A percentile compares a stretch with the other conserved stretches of the same genome.
These are phyloP conservation scores for Tricholaema leucomelas DNA, from an alignment of 2,113 vertebrate species.

Conservation along the genomic window DNA sequence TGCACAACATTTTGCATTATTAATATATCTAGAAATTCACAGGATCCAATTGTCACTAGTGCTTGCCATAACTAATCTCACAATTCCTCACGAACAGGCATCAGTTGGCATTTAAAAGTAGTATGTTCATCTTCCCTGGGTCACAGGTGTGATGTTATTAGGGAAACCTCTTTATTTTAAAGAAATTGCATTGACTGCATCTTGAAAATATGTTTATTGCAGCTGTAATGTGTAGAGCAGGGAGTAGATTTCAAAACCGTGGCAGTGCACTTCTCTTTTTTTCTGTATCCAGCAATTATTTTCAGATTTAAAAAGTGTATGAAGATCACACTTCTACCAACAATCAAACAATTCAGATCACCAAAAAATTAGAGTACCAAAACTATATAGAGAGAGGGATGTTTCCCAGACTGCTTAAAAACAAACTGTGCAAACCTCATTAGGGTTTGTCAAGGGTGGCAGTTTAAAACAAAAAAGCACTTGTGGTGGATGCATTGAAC, in stretches of 20 bases:
- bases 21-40: background rate
- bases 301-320: background rate
- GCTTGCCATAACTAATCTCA: background rate
- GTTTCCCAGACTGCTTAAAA: background rate
- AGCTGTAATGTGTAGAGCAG: background rate
- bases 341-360: background rate
- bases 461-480: background rate
- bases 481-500: background rate
- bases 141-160: background rate
- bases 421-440: fast-evolving
- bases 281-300: background rate
- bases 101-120: background rate
- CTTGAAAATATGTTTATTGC: background rate
- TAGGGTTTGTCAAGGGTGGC: background rate
- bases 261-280: background rate
- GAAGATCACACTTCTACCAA: background rate
- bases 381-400: background rate
- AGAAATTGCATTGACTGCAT: too few relatives aligned
- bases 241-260: background rate
- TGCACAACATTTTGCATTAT: background rate
- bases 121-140: background rate
- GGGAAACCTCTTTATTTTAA: background rate
- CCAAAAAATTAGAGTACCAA: background rate
- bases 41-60: background rate
- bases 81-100: background rate